Percentiles rank a stretch among this genome's conserved stretches.
Evolutionary conservation across 2,113 vertebrate genomes (phyloP).

Genomic region (Eulemur macaco): DNA sequence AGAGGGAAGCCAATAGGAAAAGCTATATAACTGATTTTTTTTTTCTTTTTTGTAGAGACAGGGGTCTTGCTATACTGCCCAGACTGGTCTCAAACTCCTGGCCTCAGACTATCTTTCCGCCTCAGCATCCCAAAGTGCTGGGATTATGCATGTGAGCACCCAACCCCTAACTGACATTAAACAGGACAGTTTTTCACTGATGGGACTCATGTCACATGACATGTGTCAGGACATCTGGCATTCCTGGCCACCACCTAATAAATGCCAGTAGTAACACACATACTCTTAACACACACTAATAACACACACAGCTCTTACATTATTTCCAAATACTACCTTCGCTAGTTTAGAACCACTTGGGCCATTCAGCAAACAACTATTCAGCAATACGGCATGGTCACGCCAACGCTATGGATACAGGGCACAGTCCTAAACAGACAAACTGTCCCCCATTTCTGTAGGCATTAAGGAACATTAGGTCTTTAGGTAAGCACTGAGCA

Average conservation of each 20-base stretch:
- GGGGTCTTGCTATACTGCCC: too few relatives aligned
- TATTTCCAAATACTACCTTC: background rate
- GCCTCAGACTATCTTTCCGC: too few relatives aligned
- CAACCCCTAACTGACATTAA: background rate
- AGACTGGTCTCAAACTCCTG: too few relatives aligned
- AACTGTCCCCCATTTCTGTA: background rate
- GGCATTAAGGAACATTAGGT: background rate
- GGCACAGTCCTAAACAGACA: background rate
- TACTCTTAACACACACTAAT: too few relatives aligned
- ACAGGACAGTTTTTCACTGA: background rate
- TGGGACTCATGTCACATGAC: background rate
- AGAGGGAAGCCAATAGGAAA: background rate
- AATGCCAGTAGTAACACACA: background rate
- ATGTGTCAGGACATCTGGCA: background rate
- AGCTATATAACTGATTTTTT: background rate
- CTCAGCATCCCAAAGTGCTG: too few relatives aligned
- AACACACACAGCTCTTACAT: background rate
- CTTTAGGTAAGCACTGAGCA: background rate
- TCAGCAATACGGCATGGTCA: background rate
- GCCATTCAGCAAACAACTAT: background rate
- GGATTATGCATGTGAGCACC: too few relatives aligned
- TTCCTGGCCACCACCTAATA: background rate
- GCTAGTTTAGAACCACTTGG: background rate
- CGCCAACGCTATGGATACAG: background rate
- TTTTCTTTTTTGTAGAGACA: too few relatives aligned